Conservation (phyloP, 2,113 vertebrate genomes). For the Salvator merianae region DNA sequence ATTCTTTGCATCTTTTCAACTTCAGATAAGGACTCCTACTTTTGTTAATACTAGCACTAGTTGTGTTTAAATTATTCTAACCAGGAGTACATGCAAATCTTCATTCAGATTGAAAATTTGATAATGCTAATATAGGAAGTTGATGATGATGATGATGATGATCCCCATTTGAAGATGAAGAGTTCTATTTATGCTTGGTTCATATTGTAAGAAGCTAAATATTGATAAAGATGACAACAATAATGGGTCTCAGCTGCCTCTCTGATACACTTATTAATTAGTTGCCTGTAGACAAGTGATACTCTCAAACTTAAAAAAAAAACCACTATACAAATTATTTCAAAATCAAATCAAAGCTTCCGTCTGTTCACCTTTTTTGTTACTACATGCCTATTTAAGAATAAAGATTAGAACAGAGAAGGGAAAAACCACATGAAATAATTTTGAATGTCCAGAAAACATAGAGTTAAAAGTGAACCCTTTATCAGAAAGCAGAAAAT, state of each 20-base stretch:
- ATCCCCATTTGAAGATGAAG: conserved; percentile 40
- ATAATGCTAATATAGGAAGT: conserved; percentile 35
- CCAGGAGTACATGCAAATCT: conserved; percentile 40
- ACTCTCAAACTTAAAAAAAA: conserved; percentile 35
- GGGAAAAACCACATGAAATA: neutral
- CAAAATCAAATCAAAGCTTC: conserved; percentile 39
- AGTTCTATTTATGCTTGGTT: neutral
- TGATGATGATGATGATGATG: conserved; percentile 46
- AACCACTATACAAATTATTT: conserved; percentile 45
- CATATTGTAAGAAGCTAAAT: neutral
- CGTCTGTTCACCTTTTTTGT: conserved; percentile 31
- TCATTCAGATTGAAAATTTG: conserved; percentile 35
- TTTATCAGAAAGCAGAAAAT: neutral
- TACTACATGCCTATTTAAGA: conserved; percentile 41
- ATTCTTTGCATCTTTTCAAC: conserved; percentile 37
- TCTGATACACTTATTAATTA: conserved; percentile 41
- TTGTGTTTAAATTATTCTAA: conserved; percentile 41
- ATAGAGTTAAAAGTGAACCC: neutral
- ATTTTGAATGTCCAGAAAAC: conserved; percentile 4
- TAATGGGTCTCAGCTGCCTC: conserved; percentile 24
- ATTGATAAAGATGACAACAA: conserved; percentile 50
- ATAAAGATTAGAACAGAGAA: neutral
- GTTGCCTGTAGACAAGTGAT: conserved; percentile 34
- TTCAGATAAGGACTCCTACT: conserved; percentile 30
- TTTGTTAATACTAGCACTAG: conserved; percentile 44